A percentile compares a stretch with the other conserved stretches of the same genome.
Evolutionary conservation across 2,113 vertebrate species (phyloP).

Genomic region (Muscicapa adusta): DNA sequence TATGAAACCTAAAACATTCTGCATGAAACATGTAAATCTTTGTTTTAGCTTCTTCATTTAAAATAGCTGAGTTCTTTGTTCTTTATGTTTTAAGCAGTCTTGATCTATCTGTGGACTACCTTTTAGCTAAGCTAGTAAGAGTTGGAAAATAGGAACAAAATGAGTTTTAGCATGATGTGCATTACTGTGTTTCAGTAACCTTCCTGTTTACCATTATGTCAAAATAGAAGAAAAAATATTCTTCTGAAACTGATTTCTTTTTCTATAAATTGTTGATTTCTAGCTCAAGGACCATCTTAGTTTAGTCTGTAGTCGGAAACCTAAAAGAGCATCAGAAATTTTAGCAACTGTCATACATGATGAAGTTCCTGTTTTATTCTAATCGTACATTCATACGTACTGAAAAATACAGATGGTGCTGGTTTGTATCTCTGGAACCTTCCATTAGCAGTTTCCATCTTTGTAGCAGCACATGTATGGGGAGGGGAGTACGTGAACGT

Average conservation of each 20-base stretch:
- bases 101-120: background rate
- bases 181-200: background rate
- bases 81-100: background rate
- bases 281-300: background rate
- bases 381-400: background rate
- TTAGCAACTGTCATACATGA: background rate
- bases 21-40: background rate
- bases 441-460: background rate
- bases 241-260: background rate
- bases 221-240: background rate
- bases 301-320: background rate
- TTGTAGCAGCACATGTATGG: background rate
- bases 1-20: background rate
- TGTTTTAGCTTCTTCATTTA: background rate
- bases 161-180: background rate
- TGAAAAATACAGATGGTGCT: background rate
- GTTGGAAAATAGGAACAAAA: background rate
- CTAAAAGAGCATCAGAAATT: background rate
- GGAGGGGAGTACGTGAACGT: no score
- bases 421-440: background rate
- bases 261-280: background rate
- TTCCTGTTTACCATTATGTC: background rate
- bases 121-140: background rate
- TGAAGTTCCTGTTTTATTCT: background rate
- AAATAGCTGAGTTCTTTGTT: background rate